Evolutionary conservation across 2,888 invertebrate genomes (phyloP).

Genomic region (Aleiodes alternator): DNA sequence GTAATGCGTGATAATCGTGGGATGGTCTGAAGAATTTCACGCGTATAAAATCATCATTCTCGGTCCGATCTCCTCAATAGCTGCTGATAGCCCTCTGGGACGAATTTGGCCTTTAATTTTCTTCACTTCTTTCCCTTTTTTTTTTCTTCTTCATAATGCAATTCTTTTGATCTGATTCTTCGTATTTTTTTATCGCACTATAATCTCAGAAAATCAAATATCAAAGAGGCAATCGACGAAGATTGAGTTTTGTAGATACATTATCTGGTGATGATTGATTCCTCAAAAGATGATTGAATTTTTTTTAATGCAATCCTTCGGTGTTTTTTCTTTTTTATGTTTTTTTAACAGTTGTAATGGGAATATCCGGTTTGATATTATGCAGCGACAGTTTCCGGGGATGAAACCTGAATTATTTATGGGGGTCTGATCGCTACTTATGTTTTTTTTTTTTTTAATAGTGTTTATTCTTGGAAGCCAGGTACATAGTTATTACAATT

Average conservation of each 20-base stretch:
- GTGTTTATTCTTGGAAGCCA: too few relatives aligned
- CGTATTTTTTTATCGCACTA: neutral
- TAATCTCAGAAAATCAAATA: slow-evolving; percentile 7
- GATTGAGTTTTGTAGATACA: slow-evolving; percentile 18
- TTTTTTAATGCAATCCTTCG: neutral
- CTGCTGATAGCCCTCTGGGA: neutral
- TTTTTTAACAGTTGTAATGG: too few relatives aligned
- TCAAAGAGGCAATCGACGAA: slow-evolving; percentile 3
- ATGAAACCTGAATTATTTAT: too few relatives aligned
- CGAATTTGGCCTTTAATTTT: slow-evolving; percentile 24
- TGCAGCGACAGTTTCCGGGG: too few relatives aligned
- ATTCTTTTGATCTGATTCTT: slow-evolving; percentile 13
- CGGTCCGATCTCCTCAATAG: neutral
- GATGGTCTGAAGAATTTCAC: slow-evolving; percentile 57
- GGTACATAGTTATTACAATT: too few relatives aligned
- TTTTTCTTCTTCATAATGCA: slow-evolving; percentile 9
- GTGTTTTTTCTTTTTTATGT: neutral
- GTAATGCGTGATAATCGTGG: slow-evolving; percentile 59
- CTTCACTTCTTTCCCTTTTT: neutral
- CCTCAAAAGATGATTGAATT: slow-evolving; percentile 4
- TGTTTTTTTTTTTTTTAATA: too few relatives aligned
- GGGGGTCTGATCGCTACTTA: too few relatives aligned
- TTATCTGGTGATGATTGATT: slow-evolving; percentile 20
- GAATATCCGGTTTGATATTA: too few relatives aligned
- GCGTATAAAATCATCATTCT: slow-evolving; percentile 50